Percentiles rank a stretch among this genome's conserved stretches.
These are phyloP conservation scores for Anneissia japonica DNA, from an alignment of 35 echinoderm and acorn worm genomes.

Conservation along the genomic window DNA sequence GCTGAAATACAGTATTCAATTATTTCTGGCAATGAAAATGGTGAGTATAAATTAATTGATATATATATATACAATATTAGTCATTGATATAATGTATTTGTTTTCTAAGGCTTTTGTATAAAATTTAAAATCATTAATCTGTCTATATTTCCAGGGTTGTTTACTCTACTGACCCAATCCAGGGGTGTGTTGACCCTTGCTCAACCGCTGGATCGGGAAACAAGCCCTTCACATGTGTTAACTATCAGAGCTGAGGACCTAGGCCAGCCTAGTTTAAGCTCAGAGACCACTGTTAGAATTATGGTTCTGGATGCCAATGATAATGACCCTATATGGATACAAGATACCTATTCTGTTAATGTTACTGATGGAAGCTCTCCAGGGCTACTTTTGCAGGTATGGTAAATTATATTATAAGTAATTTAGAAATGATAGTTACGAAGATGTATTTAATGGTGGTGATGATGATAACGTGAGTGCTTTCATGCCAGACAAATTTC, in stretches of 20 bases:
- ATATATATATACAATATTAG: too few relatives aligned
- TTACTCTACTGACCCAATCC: constrained; percentile 6
- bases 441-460: too few relatives aligned
- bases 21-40: background rate
- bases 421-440: too few relatives aligned
- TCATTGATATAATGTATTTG: background rate
- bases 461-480: too few relatives aligned
- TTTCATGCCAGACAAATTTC: too few relatives aligned
- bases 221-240: constrained; percentile 39
- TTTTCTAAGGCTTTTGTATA: background rate
- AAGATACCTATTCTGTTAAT: background rate
- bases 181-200: constrained; percentile 60
- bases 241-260: constrained; percentile 75
- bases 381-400: background rate
- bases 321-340: constrained; percentile 55
- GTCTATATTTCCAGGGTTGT: background rate
- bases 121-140: background rate
- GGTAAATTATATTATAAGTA: too few relatives aligned
- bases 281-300: constrained; percentile 42
- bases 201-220: constrained; percentile 56
- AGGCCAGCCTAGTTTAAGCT: constrained; percentile 37
- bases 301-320: constrained; percentile 76
- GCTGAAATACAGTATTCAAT: background rate
- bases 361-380: background rate
- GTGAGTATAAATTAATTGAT: background rate